Evolutionary conservation across 2,888 invertebrate genomes (phyloP), one percentile per base, ranked within the genome.

Genomic region (Sminthurinus aureus): DNA sequence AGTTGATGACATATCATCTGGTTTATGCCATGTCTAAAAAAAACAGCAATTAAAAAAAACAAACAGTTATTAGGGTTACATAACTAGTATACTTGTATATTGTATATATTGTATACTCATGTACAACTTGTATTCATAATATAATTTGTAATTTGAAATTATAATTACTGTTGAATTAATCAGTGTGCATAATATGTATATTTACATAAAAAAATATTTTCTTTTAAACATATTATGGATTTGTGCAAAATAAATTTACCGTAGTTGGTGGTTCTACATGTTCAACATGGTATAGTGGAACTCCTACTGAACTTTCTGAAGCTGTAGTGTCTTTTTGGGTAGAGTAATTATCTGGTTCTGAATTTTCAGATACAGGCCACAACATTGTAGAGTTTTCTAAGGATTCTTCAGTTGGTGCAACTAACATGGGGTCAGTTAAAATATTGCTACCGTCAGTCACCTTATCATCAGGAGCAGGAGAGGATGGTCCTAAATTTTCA

Each of bases 21-120:
- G 88, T 81, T 87, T 87, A 51, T 87, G 88, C 85, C 87, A 88
- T 12, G 87, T 88, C n/a, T n/a, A n/a, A n/a, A n/a, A n/a, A n/a
- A n/a, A n/a, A n/a, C n/a, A n/a, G n/a, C n/a, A n/a, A n/a, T n/a
- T n/a, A n/a, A n/a, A n/a, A n/a, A n/a, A n/a, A n/a, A n/a, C n/a
- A n/a, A n/a, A n/a, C n/a, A n/a, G n/a, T n/a, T n/a, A n/a, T n/a
- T n/a, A n/a, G n/a, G n/a, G n/a, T n/a, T n/a, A n/a, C n/a, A n/a
- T n/a, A n/a, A n/a, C n/a, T n/a, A n/a, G n/a, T n/a, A n/a, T n/a
- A n/a, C n/a, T n/a, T n/a, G n/a, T n/a, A n/a, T n/a, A n/a, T n/a
- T n/a, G n/a, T n/a, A n/a, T n/a, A n/a, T n/a, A n/a, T n/a, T n/a
- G n/a, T n/a, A n/a, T n/a, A n/a, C n/a, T n/a, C n/a, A n/a, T n/a